Evolutionary conservation across 2,888 invertebrate genomes (phyloP), one percentile per base, ranked within the genome.

Genomic region (Melieria crassipennis): DNA sequence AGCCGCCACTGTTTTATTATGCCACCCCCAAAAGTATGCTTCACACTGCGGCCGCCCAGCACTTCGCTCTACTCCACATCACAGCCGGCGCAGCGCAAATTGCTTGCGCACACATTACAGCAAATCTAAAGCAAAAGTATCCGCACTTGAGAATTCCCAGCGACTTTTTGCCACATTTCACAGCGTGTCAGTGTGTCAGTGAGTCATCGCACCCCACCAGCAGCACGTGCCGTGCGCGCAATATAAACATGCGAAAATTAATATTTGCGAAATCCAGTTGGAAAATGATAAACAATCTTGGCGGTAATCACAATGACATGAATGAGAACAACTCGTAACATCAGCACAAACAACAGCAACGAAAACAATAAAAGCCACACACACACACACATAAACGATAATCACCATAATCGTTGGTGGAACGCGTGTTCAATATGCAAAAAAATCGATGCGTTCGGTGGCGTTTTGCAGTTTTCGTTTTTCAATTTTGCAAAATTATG

Each of bases 191-290:
- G 30, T 30, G 30, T 30, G 30, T 30, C 30, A 30, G 30, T 30
- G 30, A 30, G 30, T 30, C 30, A 30, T 30, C 30, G 30, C 30
- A 30, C 30, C 30, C 30, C 30, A 30, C 30, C 30, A 30, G 1
- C 30, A 30, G 67, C 67, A 67, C 67, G 67, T 67, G 67, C 58
- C 67, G 61, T 60, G 61, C 67, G 61, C 67, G 67, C 67, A 67
- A 67, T 67, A 61, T 67, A 61, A 67, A 67, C 67, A 67, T 67
- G 67, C 67, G 67, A 67, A 67, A 67, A 67, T 67, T 67, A 67
- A 67, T 67, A 67, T 67, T 67, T 67, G 67, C 67, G 5, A 67
- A 67, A 30, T 30, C 30, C 30, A 67, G 67, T 67, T 67, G 67
- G 52, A 67, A 67, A 67, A 67, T 67, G 67, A 67, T 67, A 67